phyloP scores from a whole-genome alignment of 2,113 vertebrate genomes.

The Erinaceus europaeus region DNA sequence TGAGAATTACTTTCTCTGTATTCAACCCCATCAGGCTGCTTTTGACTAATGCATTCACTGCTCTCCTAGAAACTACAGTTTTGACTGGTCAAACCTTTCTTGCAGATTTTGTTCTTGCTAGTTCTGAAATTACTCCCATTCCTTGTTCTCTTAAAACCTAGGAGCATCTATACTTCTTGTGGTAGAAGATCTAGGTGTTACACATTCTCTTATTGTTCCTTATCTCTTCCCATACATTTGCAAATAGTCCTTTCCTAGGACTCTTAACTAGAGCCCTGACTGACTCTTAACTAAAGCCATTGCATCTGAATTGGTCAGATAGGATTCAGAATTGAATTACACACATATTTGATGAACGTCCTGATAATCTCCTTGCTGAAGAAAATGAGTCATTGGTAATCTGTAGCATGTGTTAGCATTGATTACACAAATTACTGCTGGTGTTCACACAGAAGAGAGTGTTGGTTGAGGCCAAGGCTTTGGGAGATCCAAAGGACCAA shows the following conservation, averaged over 20 bases:
- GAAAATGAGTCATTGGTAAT: not conserved
- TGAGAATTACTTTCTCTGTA: not conserved
- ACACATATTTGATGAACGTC: not conserved
- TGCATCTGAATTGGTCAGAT: not conserved
- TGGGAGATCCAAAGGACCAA: constrained; percentile 41
- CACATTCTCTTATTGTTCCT: not conserved
- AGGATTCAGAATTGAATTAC: not conserved
- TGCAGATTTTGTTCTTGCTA: not conserved
- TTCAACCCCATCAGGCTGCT: not conserved
- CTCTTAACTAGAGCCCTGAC: not conserved
- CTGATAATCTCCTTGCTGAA: not conserved
- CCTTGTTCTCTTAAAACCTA: not conserved
- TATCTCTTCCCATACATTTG: not conserved
- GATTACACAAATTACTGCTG: constrained; percentile 17
- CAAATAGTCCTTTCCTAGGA: not conserved
- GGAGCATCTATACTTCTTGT: not conserved
- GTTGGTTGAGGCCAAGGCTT: not conserved
- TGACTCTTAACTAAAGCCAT: not conserved
- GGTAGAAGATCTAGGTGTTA: not conserved
- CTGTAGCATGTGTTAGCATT: not conserved
- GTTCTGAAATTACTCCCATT: not conserved
- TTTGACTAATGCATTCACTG: no score
- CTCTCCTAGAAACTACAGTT: not conserved
- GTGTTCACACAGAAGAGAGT: not conserved
- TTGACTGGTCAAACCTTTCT: not conserved